Evolutionary conservation across 2,888 invertebrate genomes (phyloP).

Genomic region (Machimus atricapillus): DNA sequence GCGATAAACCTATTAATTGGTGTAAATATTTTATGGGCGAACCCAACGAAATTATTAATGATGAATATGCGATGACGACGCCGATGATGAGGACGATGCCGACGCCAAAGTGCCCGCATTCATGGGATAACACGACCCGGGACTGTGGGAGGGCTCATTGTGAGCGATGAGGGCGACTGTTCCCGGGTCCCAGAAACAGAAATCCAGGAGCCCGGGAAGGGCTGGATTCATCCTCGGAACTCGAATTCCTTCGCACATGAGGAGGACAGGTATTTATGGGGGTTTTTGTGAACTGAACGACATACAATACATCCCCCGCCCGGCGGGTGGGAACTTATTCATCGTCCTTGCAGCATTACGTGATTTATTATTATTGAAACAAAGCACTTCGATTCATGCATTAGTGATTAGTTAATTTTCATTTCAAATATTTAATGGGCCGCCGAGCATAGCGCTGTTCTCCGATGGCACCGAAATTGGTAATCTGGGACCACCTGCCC

Average conservation of each 20-base stretch:
- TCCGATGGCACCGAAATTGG: background rate
- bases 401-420: slow-evolving; percentile 22
- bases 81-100: background rate
- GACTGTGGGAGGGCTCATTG: background rate
- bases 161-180: background rate
- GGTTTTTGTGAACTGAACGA: background rate
- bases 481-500: background rate
- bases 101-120: background rate
- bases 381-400: slow-evolving; percentile 6
- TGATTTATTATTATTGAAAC: slow-evolving; percentile 7
- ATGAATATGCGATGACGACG: slow-evolving; percentile 3
- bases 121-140: background rate
- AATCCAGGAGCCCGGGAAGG: background rate
- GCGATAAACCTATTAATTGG: slow-evolving; percentile 3
- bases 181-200: background rate
- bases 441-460: background rate
- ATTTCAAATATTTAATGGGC: slow-evolving; percentile 9
- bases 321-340: background rate
- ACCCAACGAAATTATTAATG: background rate
- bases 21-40: slow-evolving; percentile 10
- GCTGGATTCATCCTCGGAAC: background rate
- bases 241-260: background rate
- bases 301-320: background rate
- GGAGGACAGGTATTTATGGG: background rate
- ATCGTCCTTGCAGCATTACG: background rate